A percentile compares a stretch with the other conserved stretches of the same genome.
Evolutionary conservation across 2,888 invertebrate genomes (phyloP).

Genomic region (Mantis religiosa): DNA sequence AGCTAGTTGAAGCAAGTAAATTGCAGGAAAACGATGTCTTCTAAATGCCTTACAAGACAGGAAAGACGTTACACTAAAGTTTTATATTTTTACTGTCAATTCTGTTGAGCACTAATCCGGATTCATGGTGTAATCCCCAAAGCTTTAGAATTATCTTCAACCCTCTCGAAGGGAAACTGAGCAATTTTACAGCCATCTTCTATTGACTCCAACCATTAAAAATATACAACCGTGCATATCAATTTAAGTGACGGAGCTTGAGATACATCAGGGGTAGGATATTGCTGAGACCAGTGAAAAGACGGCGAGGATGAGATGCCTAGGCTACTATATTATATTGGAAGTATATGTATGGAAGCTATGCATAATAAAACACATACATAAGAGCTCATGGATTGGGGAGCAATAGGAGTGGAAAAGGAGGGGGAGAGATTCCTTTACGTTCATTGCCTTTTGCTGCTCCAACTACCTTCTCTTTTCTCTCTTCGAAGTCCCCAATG

Average conservation of each 20-base stretch:
- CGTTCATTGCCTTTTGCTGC: background rate
- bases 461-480: background rate
- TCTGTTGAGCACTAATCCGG: background rate
- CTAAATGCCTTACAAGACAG: background rate
- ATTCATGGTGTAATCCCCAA: background rate
- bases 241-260: conserved; percentile 22
- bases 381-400: conserved; percentile 5
- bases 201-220: conserved; percentile 29
- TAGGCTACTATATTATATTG: conserved; percentile 17
- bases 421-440: background rate
- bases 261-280: background rate
- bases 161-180: background rate
- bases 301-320: background rate
- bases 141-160: background rate
- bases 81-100: background rate
- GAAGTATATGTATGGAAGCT: conserved; percentile 13
- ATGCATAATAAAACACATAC: conserved; percentile 7
- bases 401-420: background rate
- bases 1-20: no score
- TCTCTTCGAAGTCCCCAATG: background rate
- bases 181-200: conserved; percentile 1
- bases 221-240: conserved; percentile 29
- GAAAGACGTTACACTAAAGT: background rate
- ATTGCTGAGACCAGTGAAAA: background rate
- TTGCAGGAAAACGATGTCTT: no score